Conservation (phyloP, 2,113 vertebrate species). For the Misgurnus anguillicaudatus region DNA sequence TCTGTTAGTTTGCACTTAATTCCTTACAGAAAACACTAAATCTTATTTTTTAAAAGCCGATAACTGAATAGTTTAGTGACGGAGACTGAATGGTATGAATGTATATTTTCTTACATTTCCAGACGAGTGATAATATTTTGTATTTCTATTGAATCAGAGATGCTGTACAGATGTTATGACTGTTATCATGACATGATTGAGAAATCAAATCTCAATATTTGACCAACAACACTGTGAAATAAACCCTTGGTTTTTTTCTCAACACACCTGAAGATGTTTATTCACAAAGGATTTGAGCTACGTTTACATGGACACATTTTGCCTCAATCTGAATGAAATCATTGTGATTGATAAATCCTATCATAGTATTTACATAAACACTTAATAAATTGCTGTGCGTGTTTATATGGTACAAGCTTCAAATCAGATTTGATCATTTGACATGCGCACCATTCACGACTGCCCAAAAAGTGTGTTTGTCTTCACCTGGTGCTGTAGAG, state of each 20-base stretch:
- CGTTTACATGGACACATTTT: too few relatives aligned
- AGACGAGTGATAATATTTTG: background rate
- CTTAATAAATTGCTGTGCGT: too few relatives aligned
- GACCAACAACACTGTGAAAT: slow-evolving; percentile 34
- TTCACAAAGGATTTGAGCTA: too few relatives aligned
- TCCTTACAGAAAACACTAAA: background rate
- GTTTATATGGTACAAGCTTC: too few relatives aligned
- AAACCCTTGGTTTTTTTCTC: background rate
- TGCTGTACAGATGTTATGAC: background rate
- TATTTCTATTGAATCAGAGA: background rate
- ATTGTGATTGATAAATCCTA: too few relatives aligned
- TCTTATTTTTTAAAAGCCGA: background rate
- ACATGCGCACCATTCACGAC: too few relatives aligned
- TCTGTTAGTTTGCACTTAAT: slow-evolving; percentile 56
- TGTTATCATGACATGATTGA: background rate
- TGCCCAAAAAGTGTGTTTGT: too few relatives aligned
- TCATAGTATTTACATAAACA: too few relatives aligned
- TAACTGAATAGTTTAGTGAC: background rate
- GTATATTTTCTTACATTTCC: slow-evolving; percentile 21
- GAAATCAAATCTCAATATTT: background rate
- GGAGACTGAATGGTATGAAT: background rate
- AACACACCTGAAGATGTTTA: too few relatives aligned
- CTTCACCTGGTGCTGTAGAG: too few relatives aligned
- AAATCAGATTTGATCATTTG: too few relatives aligned
- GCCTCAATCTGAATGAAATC: too few relatives aligned